A percentile compares a stretch with the other conserved stretches of the same genome.
These are phyloP conservation scores for Manis javanica DNA, from an alignment of 2,797 vertebrate genomes.

Conservation along the genomic window DNA sequence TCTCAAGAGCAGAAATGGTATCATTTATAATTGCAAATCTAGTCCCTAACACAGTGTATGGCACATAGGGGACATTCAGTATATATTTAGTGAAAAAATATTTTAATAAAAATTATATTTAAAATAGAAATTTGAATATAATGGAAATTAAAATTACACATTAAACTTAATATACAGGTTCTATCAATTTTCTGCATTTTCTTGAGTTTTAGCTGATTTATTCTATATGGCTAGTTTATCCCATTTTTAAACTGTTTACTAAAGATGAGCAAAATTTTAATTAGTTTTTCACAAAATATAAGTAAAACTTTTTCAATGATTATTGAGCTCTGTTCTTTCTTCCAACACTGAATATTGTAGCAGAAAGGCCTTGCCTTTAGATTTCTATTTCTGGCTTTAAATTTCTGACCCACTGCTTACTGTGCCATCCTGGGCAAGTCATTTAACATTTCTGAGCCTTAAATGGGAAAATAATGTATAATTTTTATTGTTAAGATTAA, in stretches of 20 bases:
- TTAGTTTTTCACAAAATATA: slow-evolving; percentile 27
- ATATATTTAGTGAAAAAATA: background rate
- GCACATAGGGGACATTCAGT: background rate
- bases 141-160: slow-evolving; percentile 29
- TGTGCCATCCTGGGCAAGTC: background rate
- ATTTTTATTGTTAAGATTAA: background rate
- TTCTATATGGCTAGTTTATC: background rate
- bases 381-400: slow-evolving; percentile 1
- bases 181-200: background rate
- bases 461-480: background rate
- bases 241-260: slow-evolving; percentile 44
- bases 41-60: background rate
- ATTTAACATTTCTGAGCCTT: background rate
- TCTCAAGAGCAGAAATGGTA: slow-evolving; percentile 1
- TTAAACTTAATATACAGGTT: slow-evolving; percentile 42
- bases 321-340: background rate
- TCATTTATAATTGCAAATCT: background rate
- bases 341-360: background rate
- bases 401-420: background rate
- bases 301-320: slow-evolving; percentile 15
- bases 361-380: background rate
- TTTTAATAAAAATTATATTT: background rate
- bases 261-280: slow-evolving; percentile 59
- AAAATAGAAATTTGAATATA: background rate
- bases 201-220: slow-evolving; percentile 39